A percentile compares a stretch with the other conserved stretches of the same genome.
These are phyloP conservation scores for Leucophenga maculata DNA, from an alignment of 2,888 invertebrate genomes.

Conservation along the genomic window DNA sequence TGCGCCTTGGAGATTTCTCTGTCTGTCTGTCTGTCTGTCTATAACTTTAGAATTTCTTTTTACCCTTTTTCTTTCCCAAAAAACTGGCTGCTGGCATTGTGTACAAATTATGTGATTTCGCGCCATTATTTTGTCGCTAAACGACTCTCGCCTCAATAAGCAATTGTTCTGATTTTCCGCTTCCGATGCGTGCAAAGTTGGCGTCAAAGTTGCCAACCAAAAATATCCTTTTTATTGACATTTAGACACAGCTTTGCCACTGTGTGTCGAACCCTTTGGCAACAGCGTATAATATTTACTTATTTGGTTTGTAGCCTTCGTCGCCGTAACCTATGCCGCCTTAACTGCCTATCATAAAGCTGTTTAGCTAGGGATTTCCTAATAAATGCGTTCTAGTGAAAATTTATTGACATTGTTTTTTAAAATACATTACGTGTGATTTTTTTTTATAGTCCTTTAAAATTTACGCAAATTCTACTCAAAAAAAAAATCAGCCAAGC, in stretches of 20 bases:
- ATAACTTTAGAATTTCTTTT: neutral
- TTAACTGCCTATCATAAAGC: conserved; percentile 54
- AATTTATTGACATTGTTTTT: conserved; percentile 63
- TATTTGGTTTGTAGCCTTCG: too few species aligned
- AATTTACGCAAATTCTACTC: neutral
- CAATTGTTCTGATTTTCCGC: conserved; percentile 49
- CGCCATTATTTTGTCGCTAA: conserved; percentile 67
- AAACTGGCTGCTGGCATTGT: conserved; percentile 24
- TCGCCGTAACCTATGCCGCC: too few species aligned
- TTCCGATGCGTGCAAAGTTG: conserved; percentile 39
- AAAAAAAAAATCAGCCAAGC: conserved; percentile 4
- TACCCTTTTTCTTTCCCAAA: conserved; percentile 6
- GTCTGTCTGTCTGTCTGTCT: neutral
- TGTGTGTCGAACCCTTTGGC: too few species aligned
- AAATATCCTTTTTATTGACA: conserved; percentile 37
- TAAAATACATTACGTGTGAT: conserved; percentile 62
- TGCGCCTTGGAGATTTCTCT: neutral
- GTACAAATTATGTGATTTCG: conserved; percentile 67
- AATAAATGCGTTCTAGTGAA: conserved; percentile 65
- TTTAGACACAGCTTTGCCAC: conserved; percentile 48
- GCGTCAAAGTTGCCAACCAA: neutral
- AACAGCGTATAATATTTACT: too few species aligned
- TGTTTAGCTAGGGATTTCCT: conserved; percentile 49
- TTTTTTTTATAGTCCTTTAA: neutral
- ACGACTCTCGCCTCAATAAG: conserved; percentile 59